Evolutionary conservation across 2,113 vertebrate species (phyloP).

Genomic region (Gopherus flavomarginatus): DNA sequence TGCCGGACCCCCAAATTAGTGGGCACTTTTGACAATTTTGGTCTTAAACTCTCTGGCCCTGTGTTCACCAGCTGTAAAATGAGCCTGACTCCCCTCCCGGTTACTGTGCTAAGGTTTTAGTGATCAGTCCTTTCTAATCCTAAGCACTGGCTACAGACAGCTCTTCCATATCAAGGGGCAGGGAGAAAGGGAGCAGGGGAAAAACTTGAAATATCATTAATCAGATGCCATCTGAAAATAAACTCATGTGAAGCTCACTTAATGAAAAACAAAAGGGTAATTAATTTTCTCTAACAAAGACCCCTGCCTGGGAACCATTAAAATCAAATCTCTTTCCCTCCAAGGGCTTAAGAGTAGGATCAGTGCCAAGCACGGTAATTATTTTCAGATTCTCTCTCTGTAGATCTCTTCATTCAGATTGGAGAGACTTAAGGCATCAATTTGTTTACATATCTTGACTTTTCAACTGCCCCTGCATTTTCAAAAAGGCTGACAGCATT

Average conservation of each 20-base stretch:
- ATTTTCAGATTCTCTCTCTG: constrained; percentile 8
- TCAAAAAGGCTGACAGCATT: neutral
- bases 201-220: constrained; percentile 44
- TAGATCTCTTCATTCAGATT: neutral
- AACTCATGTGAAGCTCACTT: constrained; percentile 9
- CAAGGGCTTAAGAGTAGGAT: neutral
- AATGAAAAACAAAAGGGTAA: constrained; percentile 60
- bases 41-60: neutral
- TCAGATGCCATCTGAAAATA: constrained; percentile 34
- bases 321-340: constrained; percentile 6
- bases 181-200: constrained; percentile 7
- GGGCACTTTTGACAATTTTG: neutral
- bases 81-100: neutral
- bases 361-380: constrained; percentile 22
- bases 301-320: constrained; percentile 33
- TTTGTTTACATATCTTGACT: constrained; percentile 2
- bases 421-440: neutral
- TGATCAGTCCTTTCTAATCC: constrained; percentile 5
- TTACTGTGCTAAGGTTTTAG: neutral
- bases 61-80: neutral
- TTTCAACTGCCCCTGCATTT: neutral
- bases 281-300: constrained; percentile 39
- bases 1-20: neutral
- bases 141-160: neutral
- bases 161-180: neutral